Base-by-base conservation (phyloP, 2,113 vertebrate genomes). In the Neodon shergylaensis region DNA sequence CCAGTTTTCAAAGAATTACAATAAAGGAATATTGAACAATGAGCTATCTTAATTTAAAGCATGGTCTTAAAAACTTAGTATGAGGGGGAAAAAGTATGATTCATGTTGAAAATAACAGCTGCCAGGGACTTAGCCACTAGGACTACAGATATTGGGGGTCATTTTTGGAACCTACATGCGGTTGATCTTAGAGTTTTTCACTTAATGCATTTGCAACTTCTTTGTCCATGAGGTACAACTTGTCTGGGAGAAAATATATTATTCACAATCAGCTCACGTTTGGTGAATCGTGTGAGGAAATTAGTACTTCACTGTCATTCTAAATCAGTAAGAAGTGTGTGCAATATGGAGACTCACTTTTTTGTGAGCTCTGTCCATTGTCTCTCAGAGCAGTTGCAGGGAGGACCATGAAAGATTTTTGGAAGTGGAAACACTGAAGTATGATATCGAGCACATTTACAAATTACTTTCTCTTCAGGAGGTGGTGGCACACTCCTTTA, bases 141-240 rank as follows among this genome's bases (percentile, higher is more conserved):
- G 82, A 90, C 78, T 79, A 76, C 47, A 70, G 58, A 73, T 72
- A 17, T 44, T 7, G 26, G 81, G 31, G 31, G 12, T 70, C 74
- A 39, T 68, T 90, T 92, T 66, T 39, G 54, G 49, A 61, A 68
- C 24, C 39, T 68, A 31, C 1, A 3, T 42, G 21, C 6, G 28
- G 24, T 49, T 94, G 58, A 79, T 12, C 7, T 68, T 90, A 90
- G 36, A 90, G 13, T 76, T 95, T 90, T 85, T 90, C 72, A 92
- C 28, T 95, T 94, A 73, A 88, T 95, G n/a, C 24, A 79, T 26
- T 54, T 83, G 42, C 24, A 92, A 79, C 77, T 66, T 95, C 70
- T 92, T 95, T 88, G 10, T 88, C 13, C 42, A 58, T 28, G 92
- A 16, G 42, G 26, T 31, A 73, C 74, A 86, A 83, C 5, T 87